Evolutionary conservation across 2,113 vertebrate genomes (phyloP).

Genomic region (Clarias macrocephalus): DNA sequence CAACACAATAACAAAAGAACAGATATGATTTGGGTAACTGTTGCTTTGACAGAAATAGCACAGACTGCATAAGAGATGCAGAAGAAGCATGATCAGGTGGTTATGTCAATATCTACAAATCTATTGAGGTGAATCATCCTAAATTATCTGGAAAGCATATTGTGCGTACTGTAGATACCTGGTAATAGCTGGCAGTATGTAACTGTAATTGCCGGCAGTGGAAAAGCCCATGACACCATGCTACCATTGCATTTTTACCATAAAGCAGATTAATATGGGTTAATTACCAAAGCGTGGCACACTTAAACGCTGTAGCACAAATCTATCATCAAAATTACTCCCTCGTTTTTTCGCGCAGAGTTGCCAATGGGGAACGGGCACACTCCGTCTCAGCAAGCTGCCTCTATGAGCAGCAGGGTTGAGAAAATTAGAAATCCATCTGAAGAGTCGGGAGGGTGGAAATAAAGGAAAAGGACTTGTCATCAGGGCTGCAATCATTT

Average conservation of each 20-base stretch:
- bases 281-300: slow-evolving; percentile 71
- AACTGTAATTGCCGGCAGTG: slow-evolving; percentile 63
- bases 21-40: neutral
- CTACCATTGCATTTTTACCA: slow-evolving; percentile 61
- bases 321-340: slow-evolving; percentile 65
- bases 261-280: slow-evolving; percentile 72
- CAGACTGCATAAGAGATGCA: neutral
- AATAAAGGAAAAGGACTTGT: slow-evolving; percentile 57
- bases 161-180: slow-evolving; percentile 58
- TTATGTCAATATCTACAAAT: slow-evolving; percentile 2
- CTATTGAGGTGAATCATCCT: slow-evolving; percentile 64
- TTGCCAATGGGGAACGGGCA: slow-evolving; percentile 51
- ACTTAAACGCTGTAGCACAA: slow-evolving; percentile 59
- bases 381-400: slow-evolving; percentile 46
- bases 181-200: slow-evolving; percentile 59
- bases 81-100: slow-evolving; percentile 23
- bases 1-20: neutral
- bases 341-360: slow-evolving; percentile 53
- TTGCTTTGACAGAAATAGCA: slow-evolving; percentile 9
- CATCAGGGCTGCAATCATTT: slow-evolving; percentile 66
- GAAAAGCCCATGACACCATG: slow-evolving; percentile 60
- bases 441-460: slow-evolving; percentile 54
- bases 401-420: slow-evolving; percentile 52
- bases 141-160: slow-evolving; percentile 65
- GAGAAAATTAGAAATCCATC: slow-evolving; percentile 64